These are phyloP conservation scores for Reinhardtius hippoglossoides DNA, from an alignment of 2,113 vertebrate genomes.

Conservation along the genomic window DNA sequence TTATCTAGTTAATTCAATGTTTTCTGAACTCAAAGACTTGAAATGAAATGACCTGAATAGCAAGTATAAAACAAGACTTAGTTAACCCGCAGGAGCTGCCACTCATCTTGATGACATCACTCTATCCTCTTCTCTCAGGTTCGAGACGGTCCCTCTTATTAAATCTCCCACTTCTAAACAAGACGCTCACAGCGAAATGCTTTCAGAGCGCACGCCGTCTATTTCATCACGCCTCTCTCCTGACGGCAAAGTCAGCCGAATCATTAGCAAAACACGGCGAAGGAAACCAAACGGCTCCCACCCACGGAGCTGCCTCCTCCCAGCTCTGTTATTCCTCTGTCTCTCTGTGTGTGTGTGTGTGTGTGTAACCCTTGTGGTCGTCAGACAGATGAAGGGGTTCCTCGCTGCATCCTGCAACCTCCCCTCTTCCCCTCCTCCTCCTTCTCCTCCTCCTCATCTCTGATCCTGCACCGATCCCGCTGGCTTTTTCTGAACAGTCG, in stretches of 20 bases:
- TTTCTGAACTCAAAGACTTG: neutral
- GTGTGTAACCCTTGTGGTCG: constrained; percentile 6
- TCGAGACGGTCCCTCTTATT: neutral
- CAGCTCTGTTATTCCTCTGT: constrained; percentile 27
- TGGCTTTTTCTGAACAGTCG: constrained; percentile 46
- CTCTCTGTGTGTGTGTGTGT: neutral
- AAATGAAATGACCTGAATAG: neutral
- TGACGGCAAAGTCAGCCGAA: constrained; percentile 37
- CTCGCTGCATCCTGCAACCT: neutral
- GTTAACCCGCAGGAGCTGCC: neutral
- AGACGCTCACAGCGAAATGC: constrained; percentile 32
- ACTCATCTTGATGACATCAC: neutral
- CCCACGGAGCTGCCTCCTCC: constrained; percentile 21
- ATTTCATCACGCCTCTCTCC: constrained; percentile 56
- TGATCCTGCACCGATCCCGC: constrained; percentile 50
- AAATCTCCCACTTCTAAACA: constrained; percentile 22
- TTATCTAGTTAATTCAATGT: neutral
- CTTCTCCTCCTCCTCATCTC: constrained; percentile 17
- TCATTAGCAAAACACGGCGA: constrained; percentile 54
- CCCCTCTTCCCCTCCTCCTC: neutral
- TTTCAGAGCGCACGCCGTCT: constrained; percentile 29
- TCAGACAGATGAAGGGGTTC: constrained; percentile 54
- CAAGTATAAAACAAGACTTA: neutral
- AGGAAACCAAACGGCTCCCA: constrained; percentile 43
- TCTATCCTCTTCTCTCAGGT: neutral